phyloP scores from a whole-genome alignment of 1,140 invertebrate genomes.

The Helicoverpa armigera region DNA sequence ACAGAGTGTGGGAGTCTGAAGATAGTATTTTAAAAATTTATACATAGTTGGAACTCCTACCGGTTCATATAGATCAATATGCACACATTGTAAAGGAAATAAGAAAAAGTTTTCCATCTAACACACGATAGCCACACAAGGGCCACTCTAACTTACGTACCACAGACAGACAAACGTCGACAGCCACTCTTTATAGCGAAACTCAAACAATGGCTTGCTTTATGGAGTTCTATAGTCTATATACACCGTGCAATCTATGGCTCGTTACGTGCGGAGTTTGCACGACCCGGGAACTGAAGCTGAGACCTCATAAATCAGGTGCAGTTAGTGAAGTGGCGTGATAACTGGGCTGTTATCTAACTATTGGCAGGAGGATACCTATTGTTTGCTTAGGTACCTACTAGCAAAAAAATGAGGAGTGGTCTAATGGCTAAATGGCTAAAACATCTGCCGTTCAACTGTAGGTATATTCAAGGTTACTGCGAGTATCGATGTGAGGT shows the following conservation, averaged over 20 bases:
- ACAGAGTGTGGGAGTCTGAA: too few species aligned
- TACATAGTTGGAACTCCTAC: too few species aligned
- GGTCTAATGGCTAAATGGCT: not conserved
- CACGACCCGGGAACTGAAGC: constrained; percentile 46
- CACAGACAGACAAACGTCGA: constrained; percentile 38
- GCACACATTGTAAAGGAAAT: not conserved
- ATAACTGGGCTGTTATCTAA: constrained; percentile 32
- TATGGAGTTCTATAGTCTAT: constrained; percentile 22
- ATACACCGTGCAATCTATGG: constrained; percentile 31
- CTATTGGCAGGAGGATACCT: not conserved
- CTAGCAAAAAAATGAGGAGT: too few species aligned
- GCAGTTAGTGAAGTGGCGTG: constrained; percentile 35
- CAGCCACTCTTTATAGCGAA: constrained; percentile 41
- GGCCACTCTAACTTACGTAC: not conserved
- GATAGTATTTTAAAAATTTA: too few species aligned
- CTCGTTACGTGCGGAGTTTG: constrained; percentile 37
- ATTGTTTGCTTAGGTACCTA: too few species aligned
- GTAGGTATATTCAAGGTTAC: too few species aligned
- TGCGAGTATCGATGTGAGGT: too few species aligned
- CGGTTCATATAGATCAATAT: too few species aligned
- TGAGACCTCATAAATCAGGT: constrained; percentile 41
- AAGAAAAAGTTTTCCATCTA: not conserved
- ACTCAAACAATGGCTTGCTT: constrained; percentile 41
- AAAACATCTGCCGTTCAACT: too few species aligned
- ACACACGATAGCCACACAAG: not conserved